Evolutionary conservation across 2,797 vertebrate species (phyloP).

Genomic region (Esox lucius): DNA sequence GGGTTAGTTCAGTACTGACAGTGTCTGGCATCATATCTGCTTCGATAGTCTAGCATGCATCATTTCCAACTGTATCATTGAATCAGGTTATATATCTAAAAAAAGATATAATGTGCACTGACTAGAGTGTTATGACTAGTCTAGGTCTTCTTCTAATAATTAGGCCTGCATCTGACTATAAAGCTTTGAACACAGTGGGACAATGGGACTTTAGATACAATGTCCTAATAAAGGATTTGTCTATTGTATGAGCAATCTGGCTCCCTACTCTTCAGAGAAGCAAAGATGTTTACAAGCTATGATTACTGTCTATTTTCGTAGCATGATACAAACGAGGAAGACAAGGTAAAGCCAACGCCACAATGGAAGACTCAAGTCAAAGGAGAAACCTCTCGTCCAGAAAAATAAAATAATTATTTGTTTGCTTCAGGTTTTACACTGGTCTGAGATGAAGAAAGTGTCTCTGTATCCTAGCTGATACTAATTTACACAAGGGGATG

Average conservation of each 20-base stretch:
- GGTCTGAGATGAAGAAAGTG: neutral
- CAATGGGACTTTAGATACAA: too few species aligned
- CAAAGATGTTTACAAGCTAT: neutral
- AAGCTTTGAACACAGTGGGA: too few species aligned
- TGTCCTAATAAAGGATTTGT: too few species aligned
- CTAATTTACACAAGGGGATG: neutral
- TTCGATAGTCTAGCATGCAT: neutral
- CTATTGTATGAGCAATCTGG: neutral
- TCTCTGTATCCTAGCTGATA: neutral
- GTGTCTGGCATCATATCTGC: neutral
- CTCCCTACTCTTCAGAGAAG: neutral
- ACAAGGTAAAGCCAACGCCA: conserved; percentile 6
- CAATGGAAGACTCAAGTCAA: conserved; percentile 9
- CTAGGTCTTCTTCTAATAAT: neutral
- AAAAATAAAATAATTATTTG: conserved; percentile 33
- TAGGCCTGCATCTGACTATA: too few species aligned
- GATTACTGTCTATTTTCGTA: neutral
- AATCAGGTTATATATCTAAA: neutral
- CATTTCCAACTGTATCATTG: neutral
- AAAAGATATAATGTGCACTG: neutral
- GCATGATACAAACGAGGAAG: conserved; percentile 1
- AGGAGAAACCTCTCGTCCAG: conserved; percentile 16
- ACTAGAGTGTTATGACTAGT: neutral
- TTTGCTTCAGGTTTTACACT: neutral
- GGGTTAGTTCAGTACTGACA: neutral